Evolutionary conservation across 2,797 vertebrate species (phyloP).

Genomic region (Betta splendens): DNA sequence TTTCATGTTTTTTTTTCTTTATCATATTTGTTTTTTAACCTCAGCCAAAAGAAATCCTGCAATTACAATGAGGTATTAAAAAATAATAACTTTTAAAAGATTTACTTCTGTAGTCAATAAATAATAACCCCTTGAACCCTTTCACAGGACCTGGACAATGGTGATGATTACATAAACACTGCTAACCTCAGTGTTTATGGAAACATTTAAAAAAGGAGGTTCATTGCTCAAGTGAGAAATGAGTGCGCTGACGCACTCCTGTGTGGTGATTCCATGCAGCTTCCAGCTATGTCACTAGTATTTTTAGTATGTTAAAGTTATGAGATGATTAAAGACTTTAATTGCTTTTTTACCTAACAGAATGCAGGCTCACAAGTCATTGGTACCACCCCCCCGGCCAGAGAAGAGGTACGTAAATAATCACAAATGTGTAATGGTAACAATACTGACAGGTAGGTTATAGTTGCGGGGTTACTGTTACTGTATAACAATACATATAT

Average conservation of each 20-base stretch:
- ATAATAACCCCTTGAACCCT: slow-evolving; percentile 10
- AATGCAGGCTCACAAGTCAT: neutral
- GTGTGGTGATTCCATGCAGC: too few species aligned
- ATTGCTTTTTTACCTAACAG: slow-evolving; percentile 15
- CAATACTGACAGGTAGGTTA: too few species aligned
- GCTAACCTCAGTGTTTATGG: slow-evolving; percentile 61
- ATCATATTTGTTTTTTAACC: slow-evolving; percentile 5
- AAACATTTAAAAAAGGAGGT: slow-evolving; percentile 33
- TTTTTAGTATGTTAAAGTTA: neutral
- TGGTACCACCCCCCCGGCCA: slow-evolving; percentile 46
- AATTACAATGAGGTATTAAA: slow-evolving; percentile 50
- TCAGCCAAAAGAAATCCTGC: slow-evolving; percentile 46
- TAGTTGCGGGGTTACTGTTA: too few species aligned
- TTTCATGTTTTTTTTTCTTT: neutral
- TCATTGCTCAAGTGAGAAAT: neutral
- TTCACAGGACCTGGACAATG: slow-evolving; percentile 42
- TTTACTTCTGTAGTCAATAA: neutral
- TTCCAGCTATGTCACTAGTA: neutral
- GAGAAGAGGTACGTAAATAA: slow-evolving; percentile 61
- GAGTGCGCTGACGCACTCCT: too few species aligned
- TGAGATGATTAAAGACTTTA: neutral
- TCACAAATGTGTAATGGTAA: too few species aligned
- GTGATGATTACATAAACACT: slow-evolving; percentile 55
- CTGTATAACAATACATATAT: too few species aligned
- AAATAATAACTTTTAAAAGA: neutral